These are phyloP conservation scores for Acleris cristana DNA, from an alignment of 2,888 invertebrate species.

Conservation along the genomic window DNA sequence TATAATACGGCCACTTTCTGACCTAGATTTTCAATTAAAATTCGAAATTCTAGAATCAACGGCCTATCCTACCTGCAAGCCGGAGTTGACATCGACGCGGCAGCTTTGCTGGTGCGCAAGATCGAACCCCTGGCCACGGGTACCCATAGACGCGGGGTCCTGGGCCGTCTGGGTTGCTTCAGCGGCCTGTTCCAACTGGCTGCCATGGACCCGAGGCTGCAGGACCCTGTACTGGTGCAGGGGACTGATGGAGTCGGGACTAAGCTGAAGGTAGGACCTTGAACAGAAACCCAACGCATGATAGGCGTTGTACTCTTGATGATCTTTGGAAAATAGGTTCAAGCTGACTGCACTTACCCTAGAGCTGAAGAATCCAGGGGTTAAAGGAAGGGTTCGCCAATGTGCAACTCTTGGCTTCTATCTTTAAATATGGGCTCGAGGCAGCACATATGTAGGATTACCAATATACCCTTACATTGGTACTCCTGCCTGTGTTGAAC, in stretches of 20 bases:
- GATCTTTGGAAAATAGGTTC: too few relatives aligned
- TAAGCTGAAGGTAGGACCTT: conserved; percentile 91
- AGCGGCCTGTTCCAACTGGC: conserved; percentile 96
- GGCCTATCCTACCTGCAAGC: conserved; percentile 93
- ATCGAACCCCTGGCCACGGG: conserved; percentile 92
- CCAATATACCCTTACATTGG: too few relatives aligned
- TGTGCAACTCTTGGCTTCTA: too few relatives aligned
- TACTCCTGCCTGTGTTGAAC: too few relatives aligned
- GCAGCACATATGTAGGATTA: too few relatives aligned
- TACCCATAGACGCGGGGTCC: conserved; percentile 90
- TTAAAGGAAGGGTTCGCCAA: too few relatives aligned
- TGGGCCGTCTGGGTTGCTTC: conserved; percentile 95
- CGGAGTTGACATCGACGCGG: conserved; percentile 97
- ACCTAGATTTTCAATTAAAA: too few relatives aligned
- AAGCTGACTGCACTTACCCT: too few relatives aligned
- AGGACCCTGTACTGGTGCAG: conserved; percentile 94
- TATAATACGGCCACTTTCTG: too few relatives aligned
- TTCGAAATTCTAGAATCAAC: conserved; percentile 72
- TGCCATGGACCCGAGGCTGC: conserved; percentile 84
- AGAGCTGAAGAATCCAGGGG: too few relatives aligned
- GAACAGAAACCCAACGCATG: neutral
- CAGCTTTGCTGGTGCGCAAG: conserved; percentile 91
- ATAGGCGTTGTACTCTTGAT: too few relatives aligned
- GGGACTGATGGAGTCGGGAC: conserved; percentile 99
- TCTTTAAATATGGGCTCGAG: too few relatives aligned